Conservation (phyloP, 2,113 vertebrate genomes). For the Leuciscus idus region DNA sequence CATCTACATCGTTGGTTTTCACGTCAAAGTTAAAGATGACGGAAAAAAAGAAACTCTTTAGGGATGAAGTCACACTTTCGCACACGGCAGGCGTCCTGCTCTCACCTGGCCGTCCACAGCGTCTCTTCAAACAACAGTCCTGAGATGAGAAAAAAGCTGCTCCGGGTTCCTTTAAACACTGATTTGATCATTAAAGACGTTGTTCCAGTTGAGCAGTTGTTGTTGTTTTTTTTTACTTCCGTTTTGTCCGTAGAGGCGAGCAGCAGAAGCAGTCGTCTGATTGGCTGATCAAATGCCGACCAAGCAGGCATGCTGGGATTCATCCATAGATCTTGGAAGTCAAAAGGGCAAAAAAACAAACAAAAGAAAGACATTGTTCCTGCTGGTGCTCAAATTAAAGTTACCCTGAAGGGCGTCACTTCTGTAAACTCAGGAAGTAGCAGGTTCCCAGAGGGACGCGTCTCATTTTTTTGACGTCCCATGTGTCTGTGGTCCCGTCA, state of each 20-base stretch:
- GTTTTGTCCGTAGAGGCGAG: not conserved
- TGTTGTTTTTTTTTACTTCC: not conserved
- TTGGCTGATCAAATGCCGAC: conserved; percentile 33
- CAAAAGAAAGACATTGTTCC: conserved; percentile 68
- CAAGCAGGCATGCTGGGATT: conserved; percentile 63
- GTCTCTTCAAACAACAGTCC: conserved; percentile 67
- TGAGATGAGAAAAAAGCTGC: conserved; percentile 74
- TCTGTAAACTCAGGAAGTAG: conserved; percentile 68
- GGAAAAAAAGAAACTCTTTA: conserved; percentile 51
- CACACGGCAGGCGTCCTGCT: not conserved
- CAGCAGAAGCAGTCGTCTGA: conserved; percentile 38
- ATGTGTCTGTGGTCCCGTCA: conserved; percentile 24
- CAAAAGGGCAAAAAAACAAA: conserved; percentile 11
- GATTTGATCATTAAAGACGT: conserved; percentile 17
- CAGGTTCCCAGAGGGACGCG: conserved; percentile 53
- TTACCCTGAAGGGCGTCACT: conserved; percentile 48
- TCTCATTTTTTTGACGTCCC: conserved; percentile 11
- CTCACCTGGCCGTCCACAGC: conserved; percentile 56
- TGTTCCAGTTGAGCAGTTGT: not conserved
- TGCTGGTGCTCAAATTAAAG: conserved; percentile 78
- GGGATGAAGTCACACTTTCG: not conserved
- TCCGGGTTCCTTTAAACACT: conserved; percentile 52
- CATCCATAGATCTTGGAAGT: conserved; percentile 40
- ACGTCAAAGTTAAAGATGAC: conserved; percentile 21
- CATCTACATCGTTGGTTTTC: conserved; percentile 52